Evolutionary conservation across 2,888 invertebrate species (phyloP).

Genomic region (Mechanitis mazaeus): DNA sequence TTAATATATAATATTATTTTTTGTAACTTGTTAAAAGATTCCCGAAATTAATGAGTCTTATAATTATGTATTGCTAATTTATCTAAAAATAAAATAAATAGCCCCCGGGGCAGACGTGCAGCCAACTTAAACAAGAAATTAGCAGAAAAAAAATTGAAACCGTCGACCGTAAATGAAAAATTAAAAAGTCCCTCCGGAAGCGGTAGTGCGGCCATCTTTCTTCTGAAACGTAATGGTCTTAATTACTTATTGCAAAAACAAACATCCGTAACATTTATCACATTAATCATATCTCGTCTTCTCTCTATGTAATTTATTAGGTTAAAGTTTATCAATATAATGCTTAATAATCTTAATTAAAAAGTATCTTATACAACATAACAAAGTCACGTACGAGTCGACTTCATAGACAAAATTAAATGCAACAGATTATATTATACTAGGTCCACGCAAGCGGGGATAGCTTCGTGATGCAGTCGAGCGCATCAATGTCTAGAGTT

Average conservation of each 20-base stretch:
- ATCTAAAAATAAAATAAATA: slow-evolving; percentile 36
- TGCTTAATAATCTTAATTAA: too few relatives aligned
- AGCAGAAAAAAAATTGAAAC: slow-evolving; percentile 64
- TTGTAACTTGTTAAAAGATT: background rate
- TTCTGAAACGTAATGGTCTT: slow-evolving; percentile 50
- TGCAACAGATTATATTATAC: too few relatives aligned
- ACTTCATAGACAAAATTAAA: too few relatives aligned
- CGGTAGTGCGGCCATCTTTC: slow-evolving; percentile 62
- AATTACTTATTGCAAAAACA: slow-evolving; percentile 56
- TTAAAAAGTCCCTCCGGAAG: slow-evolving; percentile 64
- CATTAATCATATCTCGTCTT: slow-evolving; percentile 37
- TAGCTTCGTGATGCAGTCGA: too few relatives aligned
- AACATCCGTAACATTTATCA: slow-evolving; percentile 41
- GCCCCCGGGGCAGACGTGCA: slow-evolving; percentile 47
- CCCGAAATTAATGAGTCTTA: slow-evolving; percentile 18
- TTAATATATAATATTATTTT: background rate
- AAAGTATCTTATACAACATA: too few relatives aligned
- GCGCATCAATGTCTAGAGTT: too few relatives aligned
- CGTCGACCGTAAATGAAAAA: slow-evolving; percentile 65
- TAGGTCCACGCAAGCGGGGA: too few relatives aligned
- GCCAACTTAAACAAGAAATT: slow-evolving; percentile 68
- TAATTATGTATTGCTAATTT: slow-evolving; percentile 39
- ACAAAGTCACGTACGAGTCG: too few relatives aligned
- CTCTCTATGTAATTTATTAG: slow-evolving; percentile 9
- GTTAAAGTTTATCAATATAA: too few relatives aligned